Percentiles rank a stretch among this genome's conserved stretches.
These are phyloP conservation scores for Nasonovia ribisnigri DNA, from an alignment of 2,888 invertebrate species.

Conservation along the genomic window DNA sequence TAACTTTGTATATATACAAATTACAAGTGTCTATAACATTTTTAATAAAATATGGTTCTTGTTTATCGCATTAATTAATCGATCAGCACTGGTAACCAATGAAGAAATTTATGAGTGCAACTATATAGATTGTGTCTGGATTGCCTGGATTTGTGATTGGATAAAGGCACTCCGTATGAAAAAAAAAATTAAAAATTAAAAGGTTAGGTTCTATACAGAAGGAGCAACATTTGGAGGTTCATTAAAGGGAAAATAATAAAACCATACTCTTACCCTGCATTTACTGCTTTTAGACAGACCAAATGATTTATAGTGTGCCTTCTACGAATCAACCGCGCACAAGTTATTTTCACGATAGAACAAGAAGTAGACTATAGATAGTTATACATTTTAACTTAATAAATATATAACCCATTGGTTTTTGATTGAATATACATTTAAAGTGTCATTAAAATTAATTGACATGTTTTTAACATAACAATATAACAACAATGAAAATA, in stretches of 20 bases:
- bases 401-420: neutral
- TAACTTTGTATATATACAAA: neutral
- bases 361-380: neutral
- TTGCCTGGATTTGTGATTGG: neutral
- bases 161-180: neutral
- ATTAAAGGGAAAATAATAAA: conserved; percentile 52
- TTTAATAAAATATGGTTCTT: neutral
- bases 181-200: neutral
- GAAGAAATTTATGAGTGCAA: neutral
- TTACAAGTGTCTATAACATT: neutral
- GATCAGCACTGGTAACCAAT: neutral
- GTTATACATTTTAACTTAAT: neutral
- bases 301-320: conserved; percentile 49
- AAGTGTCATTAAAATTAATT: conserved; percentile 12
- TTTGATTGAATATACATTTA: conserved; percentile 20
- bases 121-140: neutral
- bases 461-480: neutral
- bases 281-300: conserved; percentile 19
- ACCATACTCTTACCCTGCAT: neutral
- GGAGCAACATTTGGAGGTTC: conserved; percentile 27
- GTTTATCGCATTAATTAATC: neutral
- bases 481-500: conserved; percentile 9
- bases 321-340: neutral
- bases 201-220: conserved; percentile 10
- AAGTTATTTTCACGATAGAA: conserved; percentile 16